Percentiles rank a stretch among this genome's conserved stretches.
phyloP scores from a whole-genome alignment of 2,888 invertebrate species.

The Melolontha melolontha region DNA sequence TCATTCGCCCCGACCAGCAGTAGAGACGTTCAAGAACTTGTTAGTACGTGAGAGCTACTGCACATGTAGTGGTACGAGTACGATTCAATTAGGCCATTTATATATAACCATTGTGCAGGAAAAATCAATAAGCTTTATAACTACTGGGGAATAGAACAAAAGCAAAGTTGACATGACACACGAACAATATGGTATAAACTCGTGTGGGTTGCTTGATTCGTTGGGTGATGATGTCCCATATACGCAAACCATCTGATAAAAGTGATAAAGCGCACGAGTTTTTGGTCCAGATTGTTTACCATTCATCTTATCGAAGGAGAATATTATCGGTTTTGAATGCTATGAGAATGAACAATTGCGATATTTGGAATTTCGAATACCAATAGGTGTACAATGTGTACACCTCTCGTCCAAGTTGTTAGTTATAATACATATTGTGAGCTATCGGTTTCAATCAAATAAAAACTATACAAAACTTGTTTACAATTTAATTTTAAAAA shows the following conservation, averaged over 20 bases:
- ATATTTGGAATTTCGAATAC: slow-evolving; percentile 17
- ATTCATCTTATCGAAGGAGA: slow-evolving; percentile 9
- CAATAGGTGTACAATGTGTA: too few species aligned
- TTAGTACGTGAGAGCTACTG: slow-evolving; percentile 8
- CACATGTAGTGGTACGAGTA: slow-evolving; percentile 15
- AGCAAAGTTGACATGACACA: slow-evolving; percentile 33
- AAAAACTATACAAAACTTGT: too few species aligned
- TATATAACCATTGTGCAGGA: slow-evolving; percentile 34
- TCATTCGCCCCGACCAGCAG: neutral
- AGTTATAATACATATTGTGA: too few species aligned
- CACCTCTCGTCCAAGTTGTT: too few species aligned
- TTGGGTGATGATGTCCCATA: neutral
- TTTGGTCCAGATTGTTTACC: slow-evolving; percentile 14
- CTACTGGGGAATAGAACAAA: slow-evolving; percentile 34
- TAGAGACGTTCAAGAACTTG: slow-evolving; percentile 30
- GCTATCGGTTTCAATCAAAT: too few species aligned
- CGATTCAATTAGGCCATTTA: slow-evolving; percentile 37
- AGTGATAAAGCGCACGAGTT: slow-evolving; percentile 30
- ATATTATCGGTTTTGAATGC: slow-evolving; percentile 5
- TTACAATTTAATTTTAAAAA: too few species aligned
- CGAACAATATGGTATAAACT: slow-evolving; percentile 26
- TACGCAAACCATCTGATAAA: slow-evolving; percentile 27
- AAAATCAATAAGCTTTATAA: slow-evolving; percentile 33
- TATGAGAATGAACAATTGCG: slow-evolving; percentile 10
- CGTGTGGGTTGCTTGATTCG: slow-evolving; percentile 14